Percentiles rank a stretch among this genome's conserved stretches.
These are phyloP conservation scores for Tarsius wallacei DNA, from an alignment of 2,797 vertebrate species.

Conservation along the genomic window DNA sequence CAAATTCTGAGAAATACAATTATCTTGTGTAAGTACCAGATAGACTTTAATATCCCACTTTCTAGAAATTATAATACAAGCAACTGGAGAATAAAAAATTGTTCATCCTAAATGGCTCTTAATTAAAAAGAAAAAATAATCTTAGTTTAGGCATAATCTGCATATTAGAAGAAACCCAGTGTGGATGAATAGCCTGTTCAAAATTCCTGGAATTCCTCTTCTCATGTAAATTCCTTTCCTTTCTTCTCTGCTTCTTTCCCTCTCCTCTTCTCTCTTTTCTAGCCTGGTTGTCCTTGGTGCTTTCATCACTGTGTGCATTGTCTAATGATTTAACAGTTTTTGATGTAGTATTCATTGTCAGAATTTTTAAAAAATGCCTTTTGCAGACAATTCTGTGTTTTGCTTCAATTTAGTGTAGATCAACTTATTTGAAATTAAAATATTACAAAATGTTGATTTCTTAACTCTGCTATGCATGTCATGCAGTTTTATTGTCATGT, in stretches of 20 bases:
- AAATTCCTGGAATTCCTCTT: not conserved
- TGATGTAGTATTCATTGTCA: not conserved
- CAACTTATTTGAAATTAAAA: slow-evolving; percentile 64
- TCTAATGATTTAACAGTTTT: not conserved
- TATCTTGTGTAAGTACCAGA: slow-evolving; percentile 21
- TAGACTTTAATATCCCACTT: not conserved
- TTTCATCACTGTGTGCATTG: slow-evolving; percentile 51
- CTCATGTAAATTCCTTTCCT: not conserved
- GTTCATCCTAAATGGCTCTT: slow-evolving; percentile 31
- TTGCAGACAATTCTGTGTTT: slow-evolving; percentile 31
- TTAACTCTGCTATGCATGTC: not conserved
- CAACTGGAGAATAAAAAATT: not conserved
- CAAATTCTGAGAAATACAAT: slow-evolving; percentile 8
- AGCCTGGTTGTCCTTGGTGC: not conserved
- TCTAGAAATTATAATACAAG: slow-evolving; percentile 35
- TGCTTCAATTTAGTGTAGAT: slow-evolving; percentile 21
- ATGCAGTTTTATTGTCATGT: not conserved
- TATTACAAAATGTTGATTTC: not conserved
- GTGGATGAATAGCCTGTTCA: not conserved
- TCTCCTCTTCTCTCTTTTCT: not conserved
- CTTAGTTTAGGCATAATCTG: not conserved
- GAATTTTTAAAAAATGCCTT: not conserved
- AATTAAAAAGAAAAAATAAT: slow-evolving; percentile 48
- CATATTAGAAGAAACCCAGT: not conserved
- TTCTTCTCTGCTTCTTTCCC: not conserved